Evolutionary conservation across 1,140 invertebrate species (phyloP), one percentile per base, ranked within the genome.

Genomic region (Latrodectus geometricus): DNA sequence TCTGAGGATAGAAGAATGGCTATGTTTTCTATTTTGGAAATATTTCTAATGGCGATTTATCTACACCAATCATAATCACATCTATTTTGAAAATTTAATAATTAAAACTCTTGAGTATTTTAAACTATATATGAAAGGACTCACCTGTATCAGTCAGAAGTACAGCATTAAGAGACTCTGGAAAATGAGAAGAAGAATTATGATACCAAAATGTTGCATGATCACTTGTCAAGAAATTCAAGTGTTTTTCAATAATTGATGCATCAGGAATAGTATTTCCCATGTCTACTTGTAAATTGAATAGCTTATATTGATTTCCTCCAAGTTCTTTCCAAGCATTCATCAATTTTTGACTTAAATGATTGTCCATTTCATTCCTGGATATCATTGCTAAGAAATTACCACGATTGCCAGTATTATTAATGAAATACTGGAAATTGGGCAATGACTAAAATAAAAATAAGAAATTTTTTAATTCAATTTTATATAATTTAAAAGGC

Each of bases 101-200:
- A 35, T 35, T 35, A 35, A 35, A 35, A 35, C 35, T 35, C 35
- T 35, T 3, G 35, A 35, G 35, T 3, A 35, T 3, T 35, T 35
- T 3, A 3, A 35, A 35, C 5, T 1, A 1, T 35, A 35, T 35
- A 35, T 3, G 5, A 35, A 35, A 35, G 1, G 35, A 35, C 87
- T 88, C 65, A 91, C 91, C 91, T 69, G 91, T 91, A 86, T 92
- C 92, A 7, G 92, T 92, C 21, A 92, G 82, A 8, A 92, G 89
- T 15, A 92, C 88, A 15, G 92, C 91, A 21, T 89, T 90, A 8
- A 91, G 86, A 5, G 89, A 88, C 52, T 86, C 56, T 17, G 73
- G 65, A 17, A 65, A 78, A 72, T 88, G 68, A 21, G 69, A 54
- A 12, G 79, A 88, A 0, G 88, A 88, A 75, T 89, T 86, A 52